Evolutionary conservation across 1,140 invertebrate species (phyloP).

Genomic region (Lasioglossum baleicum): DNA sequence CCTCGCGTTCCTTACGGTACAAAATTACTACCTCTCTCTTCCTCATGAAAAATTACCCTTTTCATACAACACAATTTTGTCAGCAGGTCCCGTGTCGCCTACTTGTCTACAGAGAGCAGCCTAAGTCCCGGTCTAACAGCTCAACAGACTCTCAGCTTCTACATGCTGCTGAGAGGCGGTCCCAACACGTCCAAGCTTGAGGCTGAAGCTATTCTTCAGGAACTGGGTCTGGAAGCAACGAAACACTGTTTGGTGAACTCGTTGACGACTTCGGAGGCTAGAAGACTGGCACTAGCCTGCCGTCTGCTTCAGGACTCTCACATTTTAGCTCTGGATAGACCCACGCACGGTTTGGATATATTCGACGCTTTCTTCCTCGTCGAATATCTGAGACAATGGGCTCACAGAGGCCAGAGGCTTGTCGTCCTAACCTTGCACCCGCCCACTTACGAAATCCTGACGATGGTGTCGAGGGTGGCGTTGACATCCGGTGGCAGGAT

Average conservation of each 20-base stretch:
- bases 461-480: constrained; percentile 93
- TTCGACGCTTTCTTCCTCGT: constrained; percentile 97
- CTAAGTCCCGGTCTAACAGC: constrained; percentile 88
- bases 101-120: constrained; percentile 74
- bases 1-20: constrained; percentile 84
- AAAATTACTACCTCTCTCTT: background rate
- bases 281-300: constrained; percentile 92
- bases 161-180: constrained; percentile 85
- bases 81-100: constrained; percentile 72
- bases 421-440: constrained; percentile 96
- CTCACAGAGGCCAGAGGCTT: constrained; percentile 87
- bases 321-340: constrained; percentile 92
- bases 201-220: constrained; percentile 84
- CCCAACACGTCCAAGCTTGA: constrained; percentile 72
- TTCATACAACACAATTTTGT: background rate
- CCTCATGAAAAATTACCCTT: background rate
- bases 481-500: constrained; percentile 93
- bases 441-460: constrained; percentile 96
- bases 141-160: constrained; percentile 89
- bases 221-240: constrained; percentile 90
- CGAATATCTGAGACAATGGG: constrained; percentile 96
- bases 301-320: constrained; percentile 91
- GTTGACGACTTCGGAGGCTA: constrained; percentile 91
- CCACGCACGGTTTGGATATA: constrained; percentile 96
- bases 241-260: constrained; percentile 85